Percentiles rank a stretch among this genome's conserved stretches.
phyloP scores from a whole-genome alignment of 2,113 vertebrate species.

The Pygoscelis antarcticus region DNA sequence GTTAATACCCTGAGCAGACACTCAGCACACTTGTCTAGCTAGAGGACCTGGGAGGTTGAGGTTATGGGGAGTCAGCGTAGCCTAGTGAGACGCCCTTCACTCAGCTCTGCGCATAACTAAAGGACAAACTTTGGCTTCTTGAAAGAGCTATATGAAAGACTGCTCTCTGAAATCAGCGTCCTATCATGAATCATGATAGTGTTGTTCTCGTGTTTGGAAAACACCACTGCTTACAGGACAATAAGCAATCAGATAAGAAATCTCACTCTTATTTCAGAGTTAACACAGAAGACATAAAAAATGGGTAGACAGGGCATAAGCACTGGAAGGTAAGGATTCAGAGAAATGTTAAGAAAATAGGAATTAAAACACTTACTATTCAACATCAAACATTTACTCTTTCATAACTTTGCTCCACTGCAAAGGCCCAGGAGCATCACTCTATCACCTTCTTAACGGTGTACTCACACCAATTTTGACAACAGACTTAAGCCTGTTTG shows the following conservation, averaged over 20 bases:
- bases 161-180: not conserved
- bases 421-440: not conserved
- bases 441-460: not conserved
- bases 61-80: not conserved
- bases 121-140: not conserved
- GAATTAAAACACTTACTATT: not conserved
- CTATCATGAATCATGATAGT: not conserved
- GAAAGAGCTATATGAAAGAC: not conserved
- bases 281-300: not conserved
- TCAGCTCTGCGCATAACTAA: not conserved
- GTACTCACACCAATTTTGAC: not conserved
- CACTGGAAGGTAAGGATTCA: not conserved
- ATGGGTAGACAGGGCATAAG: not conserved
- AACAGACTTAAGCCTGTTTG: not conserved
- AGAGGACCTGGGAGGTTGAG: not conserved
- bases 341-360: not conserved
- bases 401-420: not conserved
- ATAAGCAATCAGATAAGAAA: not conserved
- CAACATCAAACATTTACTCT: not conserved
- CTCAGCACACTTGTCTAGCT: not conserved
- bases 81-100: not conserved
- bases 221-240: not conserved
- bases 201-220: not conserved
- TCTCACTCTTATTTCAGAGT: not conserved
- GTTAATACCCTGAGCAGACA: not conserved